Evolutionary conservation across 2,797 vertebrate genomes (phyloP), one percentile per base, ranked within the genome.

Genomic region (Pyrocephalus nanus): DNA sequence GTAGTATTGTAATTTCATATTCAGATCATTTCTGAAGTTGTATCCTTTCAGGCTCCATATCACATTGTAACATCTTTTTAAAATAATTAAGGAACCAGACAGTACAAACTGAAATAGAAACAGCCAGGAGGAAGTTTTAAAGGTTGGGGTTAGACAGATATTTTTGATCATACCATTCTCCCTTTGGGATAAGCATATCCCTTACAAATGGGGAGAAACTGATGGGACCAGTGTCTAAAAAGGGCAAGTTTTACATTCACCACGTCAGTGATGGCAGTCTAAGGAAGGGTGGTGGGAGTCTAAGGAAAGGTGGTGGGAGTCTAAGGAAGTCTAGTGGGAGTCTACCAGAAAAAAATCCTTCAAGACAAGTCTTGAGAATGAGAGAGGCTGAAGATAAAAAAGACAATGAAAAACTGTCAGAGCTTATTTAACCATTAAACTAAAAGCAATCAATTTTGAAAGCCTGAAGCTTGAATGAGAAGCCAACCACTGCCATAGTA

Each of bases 91-190:
- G 42, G 65, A 66, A 88, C 57, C 80, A 95, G 80, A 81, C 74
- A 82, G 83, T 65, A 86, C 42, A 79, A 82, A 76, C 58, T 54
- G 70, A 96, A 94, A 93, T 78, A 91, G 87, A 83, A 96, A 80
- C 22, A 78, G 67, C n/a, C 16, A 58, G n/a, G 36, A 70, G n/a
- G 85, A 95, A 15, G 11, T 48, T 95, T 84, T 82, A 87, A 85
- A 87, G 9, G 3, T 5, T 85, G 45, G 16, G 32, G 18, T 36
- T 88, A 45, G 71, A 71, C 8, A 36, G 45, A 55, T 29, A 60
- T 29, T 83, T 88, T 70, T 88, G 26, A 51, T 74, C 34, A 51
- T n/a, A 50, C 4, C 36, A 88, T 51, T 43, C 53, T 88, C 45
- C 34, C 51, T 92, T 75, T 60, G 40, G 75, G 60, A 67, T n/a